phyloP scores from a whole-genome alignment of 2,797 vertebrate genomes.

The Hydrolagus colliei region DNA sequence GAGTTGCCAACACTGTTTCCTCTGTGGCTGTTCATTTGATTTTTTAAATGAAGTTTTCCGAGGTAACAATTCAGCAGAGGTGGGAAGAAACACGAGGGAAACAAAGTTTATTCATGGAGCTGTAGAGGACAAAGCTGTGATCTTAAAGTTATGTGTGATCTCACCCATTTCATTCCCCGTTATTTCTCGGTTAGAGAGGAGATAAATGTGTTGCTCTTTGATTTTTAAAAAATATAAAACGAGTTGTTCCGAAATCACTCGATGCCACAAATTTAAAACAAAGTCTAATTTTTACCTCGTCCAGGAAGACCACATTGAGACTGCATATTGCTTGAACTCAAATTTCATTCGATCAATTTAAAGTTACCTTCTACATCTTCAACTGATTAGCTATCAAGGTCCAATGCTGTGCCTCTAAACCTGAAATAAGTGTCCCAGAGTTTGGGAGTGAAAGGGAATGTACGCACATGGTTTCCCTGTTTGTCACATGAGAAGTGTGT shows the following conservation, averaged over 20 bases:
- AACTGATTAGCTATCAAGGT: not conserved
- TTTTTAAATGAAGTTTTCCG: not conserved
- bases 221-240: not conserved
- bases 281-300: not conserved
- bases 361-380: not conserved
- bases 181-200: not conserved
- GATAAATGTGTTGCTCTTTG: not conserved
- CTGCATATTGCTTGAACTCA: not conserved
- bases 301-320: not conserved
- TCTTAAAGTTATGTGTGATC: not conserved
- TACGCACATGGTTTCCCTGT: not conserved
- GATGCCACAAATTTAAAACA: not conserved
- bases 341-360: not conserved
- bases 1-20: not conserved
- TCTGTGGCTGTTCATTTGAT: too few species aligned
- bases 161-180: not conserved
- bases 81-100: not conserved
- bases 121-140: not conserved
- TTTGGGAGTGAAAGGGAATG: not conserved
- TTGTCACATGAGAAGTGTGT: not conserved
- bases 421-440: not conserved
- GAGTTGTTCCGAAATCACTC: not conserved
- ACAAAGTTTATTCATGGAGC: not conserved
- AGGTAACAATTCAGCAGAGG: not conserved
- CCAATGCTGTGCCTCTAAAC: not conserved